These are phyloP conservation scores for Silurus meridionalis DNA, from an alignment of 2,113 vertebrate genomes.

Conservation along the genomic window DNA sequence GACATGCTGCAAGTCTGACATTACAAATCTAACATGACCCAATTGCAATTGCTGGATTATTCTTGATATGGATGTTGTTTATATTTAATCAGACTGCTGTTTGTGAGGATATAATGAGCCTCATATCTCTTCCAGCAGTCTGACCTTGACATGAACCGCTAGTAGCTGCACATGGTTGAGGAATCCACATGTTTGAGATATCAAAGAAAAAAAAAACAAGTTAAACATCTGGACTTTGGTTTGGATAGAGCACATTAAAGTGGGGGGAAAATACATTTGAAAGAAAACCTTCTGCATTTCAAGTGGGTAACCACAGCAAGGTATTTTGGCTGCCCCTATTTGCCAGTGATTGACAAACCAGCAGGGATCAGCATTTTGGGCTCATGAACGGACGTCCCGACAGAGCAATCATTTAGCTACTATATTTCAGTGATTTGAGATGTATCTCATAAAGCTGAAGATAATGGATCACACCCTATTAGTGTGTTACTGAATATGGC, in stretches of 20 bases:
- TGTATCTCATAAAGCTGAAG: constrained; percentile 21
- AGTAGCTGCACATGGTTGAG: constrained; percentile 66
- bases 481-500: constrained; percentile 25
- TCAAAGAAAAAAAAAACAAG: constrained; percentile 67
- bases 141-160: constrained; percentile 62
- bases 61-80: constrained; percentile 40
- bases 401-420: constrained; percentile 28
- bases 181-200: constrained; percentile 70
- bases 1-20: constrained; percentile 1
- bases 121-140: constrained; percentile 70
- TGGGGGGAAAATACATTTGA: constrained; percentile 54
- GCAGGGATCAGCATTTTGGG: constrained; percentile 37
- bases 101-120: constrained; percentile 67
- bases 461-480: constrained; percentile 30
- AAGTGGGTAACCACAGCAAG: constrained; percentile 68
- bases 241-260: constrained; percentile 65
- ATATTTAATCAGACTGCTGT: constrained; percentile 55
- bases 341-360: constrained; percentile 70
- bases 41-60: constrained; percentile 1
- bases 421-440: constrained; percentile 27
- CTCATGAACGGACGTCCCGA: constrained; percentile 24
- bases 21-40: neutral
- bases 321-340: constrained; percentile 67
- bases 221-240: constrained; percentile 74
- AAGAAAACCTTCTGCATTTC: constrained; percentile 64